Conservation (phyloP, 2,113 vertebrate genomes). For the Peromyscus leucopus region DNA sequence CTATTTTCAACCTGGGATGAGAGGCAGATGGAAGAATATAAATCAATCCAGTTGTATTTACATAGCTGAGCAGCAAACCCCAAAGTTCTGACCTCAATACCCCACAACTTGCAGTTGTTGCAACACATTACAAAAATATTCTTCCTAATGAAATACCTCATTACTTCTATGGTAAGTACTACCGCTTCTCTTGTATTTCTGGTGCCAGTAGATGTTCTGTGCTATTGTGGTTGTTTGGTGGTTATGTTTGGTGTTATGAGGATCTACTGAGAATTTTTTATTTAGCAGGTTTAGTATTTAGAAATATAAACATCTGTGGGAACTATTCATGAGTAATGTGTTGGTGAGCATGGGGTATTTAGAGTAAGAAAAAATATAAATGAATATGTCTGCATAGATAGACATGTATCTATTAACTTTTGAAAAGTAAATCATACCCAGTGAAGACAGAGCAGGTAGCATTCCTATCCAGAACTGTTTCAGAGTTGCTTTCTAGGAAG, state of each 20-base stretch:
- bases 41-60: background rate
- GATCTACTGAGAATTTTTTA: background rate
- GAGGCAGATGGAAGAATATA: background rate
- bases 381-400: background rate
- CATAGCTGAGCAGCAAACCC: background rate
- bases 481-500: background rate
- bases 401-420: background rate
- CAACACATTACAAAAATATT: background rate
- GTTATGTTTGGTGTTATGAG: background rate
- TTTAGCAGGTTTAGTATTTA: conserved; percentile 37
- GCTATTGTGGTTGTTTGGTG: background rate
- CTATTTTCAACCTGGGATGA: background rate
- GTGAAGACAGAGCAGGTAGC: background rate
- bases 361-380: background rate
- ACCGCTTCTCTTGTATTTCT: background rate
- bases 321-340: background rate
- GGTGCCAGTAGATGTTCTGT: background rate
- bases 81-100: background rate
- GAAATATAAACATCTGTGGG: background rate
- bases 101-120: background rate
- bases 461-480: conserved; percentile 2
- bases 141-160: background rate
- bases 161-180: background rate
- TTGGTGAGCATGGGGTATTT: background rate
- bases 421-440: background rate